phyloP scores from a whole-genome alignment of 2,888 invertebrate species.

The Acanthopleura granulata region DNA sequence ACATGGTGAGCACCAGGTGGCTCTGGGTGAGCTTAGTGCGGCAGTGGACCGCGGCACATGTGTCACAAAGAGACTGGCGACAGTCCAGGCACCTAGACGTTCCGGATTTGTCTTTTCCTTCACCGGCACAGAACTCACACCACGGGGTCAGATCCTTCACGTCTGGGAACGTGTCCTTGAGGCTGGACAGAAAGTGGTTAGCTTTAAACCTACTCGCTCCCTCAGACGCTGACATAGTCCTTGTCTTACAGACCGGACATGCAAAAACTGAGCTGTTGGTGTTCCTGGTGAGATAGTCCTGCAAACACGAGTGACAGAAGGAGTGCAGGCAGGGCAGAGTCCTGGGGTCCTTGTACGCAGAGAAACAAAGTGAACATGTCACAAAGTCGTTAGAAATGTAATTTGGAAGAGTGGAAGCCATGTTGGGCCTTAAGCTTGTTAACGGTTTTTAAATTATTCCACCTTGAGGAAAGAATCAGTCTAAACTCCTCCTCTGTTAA shows the following conservation, averaged over 20 bases:
- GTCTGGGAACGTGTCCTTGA: slow-evolving; percentile 11
- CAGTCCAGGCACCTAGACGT: slow-evolving; percentile 13
- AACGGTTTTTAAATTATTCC: no score
- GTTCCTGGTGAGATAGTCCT: slow-evolving; percentile 24
- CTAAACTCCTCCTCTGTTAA: no score
- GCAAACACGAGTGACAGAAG: slow-evolving; percentile 26
- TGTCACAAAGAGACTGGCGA: slow-evolving; percentile 14
- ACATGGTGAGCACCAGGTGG: slow-evolving; percentile 8
- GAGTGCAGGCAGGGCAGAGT: slow-evolving; percentile 30
- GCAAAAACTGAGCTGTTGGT: slow-evolving; percentile 20
- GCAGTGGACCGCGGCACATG: slow-evolving; percentile 7
- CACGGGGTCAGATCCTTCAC: slow-evolving; percentile 10
- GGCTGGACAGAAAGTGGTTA: slow-evolving; percentile 13
- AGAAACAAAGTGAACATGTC: slow-evolving; percentile 30
- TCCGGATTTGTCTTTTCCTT: slow-evolving; percentile 4
- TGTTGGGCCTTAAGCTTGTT: not conserved
- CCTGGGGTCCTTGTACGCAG: slow-evolving; percentile 23
- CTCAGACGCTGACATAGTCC: slow-evolving; percentile 14
- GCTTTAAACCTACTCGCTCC: slow-evolving; percentile 23
- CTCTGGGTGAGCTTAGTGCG: slow-evolving; percentile 12
- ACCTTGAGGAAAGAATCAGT: no score
- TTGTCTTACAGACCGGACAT: slow-evolving; percentile 27
- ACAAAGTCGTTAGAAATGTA: slow-evolving; percentile 11
- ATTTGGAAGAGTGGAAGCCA: slow-evolving; percentile 15
- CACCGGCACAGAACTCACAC: slow-evolving; percentile 17